These are phyloP conservation scores for Actias luna DNA, from an alignment of 2,888 invertebrate species.

Conservation along the genomic window DNA sequence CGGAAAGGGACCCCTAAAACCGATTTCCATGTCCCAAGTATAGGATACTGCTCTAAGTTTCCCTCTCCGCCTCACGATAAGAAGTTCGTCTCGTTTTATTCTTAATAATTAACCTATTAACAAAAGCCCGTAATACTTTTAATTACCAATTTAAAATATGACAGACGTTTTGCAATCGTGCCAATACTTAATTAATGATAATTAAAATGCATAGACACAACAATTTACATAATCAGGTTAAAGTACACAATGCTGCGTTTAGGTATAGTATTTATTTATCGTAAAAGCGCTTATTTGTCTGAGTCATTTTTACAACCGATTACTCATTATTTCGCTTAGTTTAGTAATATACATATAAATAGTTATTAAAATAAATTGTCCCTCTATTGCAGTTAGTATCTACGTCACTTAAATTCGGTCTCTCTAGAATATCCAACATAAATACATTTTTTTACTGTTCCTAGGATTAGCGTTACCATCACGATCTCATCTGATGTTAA, in stretches of 20 bases:
- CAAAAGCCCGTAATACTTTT: too few species aligned
- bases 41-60: too few species aligned
- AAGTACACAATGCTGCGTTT: slow-evolving; percentile 6
- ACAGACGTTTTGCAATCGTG: neutral
- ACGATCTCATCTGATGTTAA: too few species aligned
- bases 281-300: neutral
- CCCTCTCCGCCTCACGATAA: too few species aligned
- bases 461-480: too few species aligned
- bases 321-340: neutral
- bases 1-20: too few species aligned
- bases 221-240: slow-evolving; percentile 8
- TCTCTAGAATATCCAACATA: too few species aligned
- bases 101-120: too few species aligned
- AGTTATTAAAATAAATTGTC: neutral
- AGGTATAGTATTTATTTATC: neutral
- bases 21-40: too few species aligned
- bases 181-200: neutral
- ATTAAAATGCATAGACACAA: slow-evolving; percentile 1
- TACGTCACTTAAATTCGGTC: too few species aligned
- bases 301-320: neutral
- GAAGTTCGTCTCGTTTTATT: too few species aligned
- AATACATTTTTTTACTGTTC: too few species aligned
- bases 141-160: neutral
- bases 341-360: neutral
- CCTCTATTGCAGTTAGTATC: neutral